Percentiles rank a stretch among this genome's conserved stretches.
Evolutionary conservation across 2,888 invertebrate genomes (phyloP).

Genomic region (Apamea monoglypha): DNA sequence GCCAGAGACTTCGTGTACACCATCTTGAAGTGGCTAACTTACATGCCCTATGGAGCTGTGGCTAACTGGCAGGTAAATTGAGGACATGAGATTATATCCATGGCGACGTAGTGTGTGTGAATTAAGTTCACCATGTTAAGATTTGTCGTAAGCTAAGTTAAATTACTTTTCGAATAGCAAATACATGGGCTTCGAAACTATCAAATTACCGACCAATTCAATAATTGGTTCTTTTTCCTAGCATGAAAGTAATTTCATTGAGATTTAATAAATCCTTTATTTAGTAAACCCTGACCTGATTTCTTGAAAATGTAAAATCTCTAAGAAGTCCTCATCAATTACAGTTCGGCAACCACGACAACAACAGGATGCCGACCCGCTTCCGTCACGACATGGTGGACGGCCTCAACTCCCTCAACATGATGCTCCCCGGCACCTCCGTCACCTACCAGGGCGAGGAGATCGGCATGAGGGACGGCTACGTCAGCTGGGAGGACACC

Average conservation of each 20-base stretch:
- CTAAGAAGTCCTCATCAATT: conserved; percentile 37
- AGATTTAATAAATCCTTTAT: background rate
- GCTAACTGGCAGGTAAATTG: conserved; percentile 92
- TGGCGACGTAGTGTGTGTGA: too few relatives aligned
- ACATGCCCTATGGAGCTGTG: conserved; percentile 89
- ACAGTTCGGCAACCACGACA: conserved; percentile 93
- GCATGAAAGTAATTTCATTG: background rate
- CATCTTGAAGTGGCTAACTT: conserved; percentile 90
- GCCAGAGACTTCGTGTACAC: conserved; percentile 87
- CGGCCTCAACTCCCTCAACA: conserved; percentile 92
- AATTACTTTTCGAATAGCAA: background rate
- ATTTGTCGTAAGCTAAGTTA: background rate
- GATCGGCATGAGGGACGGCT: conserved; percentile 92
- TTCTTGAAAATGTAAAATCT: background rate
- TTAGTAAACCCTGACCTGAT: background rate
- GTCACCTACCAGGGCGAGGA: conserved; percentile 96
- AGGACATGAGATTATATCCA: background rate
- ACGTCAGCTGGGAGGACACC: conserved; percentile 90
- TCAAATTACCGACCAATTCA: background rate
- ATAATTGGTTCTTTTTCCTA: too few relatives aligned
- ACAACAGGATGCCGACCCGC: conserved; percentile 91
- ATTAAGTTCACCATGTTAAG: background rate
- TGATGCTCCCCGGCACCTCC: conserved; percentile 94
- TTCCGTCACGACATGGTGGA: conserved; percentile 92
- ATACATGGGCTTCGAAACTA: background rate